phyloP scores from a whole-genome alignment of 2,888 invertebrate species.

The Pterostichus madidus region DNA sequence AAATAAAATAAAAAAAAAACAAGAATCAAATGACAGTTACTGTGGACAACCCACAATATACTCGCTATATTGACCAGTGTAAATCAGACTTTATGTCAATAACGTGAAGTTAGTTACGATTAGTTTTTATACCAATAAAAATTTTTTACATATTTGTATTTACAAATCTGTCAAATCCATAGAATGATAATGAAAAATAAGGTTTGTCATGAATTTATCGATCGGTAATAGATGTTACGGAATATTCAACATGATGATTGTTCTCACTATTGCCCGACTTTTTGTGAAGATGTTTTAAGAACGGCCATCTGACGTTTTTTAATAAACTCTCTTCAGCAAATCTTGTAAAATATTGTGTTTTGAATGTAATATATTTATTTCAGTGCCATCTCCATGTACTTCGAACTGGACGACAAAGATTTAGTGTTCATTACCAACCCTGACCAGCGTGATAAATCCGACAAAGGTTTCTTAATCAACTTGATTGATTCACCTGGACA shows the following conservation, averaged over 20 bases:
- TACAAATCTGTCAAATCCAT: too few relatives aligned
- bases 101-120: too few relatives aligned
- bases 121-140: too few relatives aligned
- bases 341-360: background rate
- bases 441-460: constrained; percentile 93
- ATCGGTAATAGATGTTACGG: too few relatives aligned
- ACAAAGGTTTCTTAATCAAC: constrained; percentile 99
- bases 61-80: too few relatives aligned
- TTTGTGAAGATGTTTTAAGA: constrained; percentile 79
- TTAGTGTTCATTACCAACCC: constrained; percentile 93
- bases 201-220: background rate
- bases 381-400: constrained; percentile 99
- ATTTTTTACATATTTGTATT: too few relatives aligned
- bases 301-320: constrained; percentile 80
- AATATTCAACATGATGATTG: constrained; percentile 78
- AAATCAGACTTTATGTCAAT: too few relatives aligned
- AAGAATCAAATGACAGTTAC: too few relatives aligned
- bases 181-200: too few relatives aligned
- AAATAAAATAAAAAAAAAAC: too few relatives aligned
- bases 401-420: constrained; percentile 97
- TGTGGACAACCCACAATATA: too few relatives aligned
- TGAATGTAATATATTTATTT: constrained; percentile 69
- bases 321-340: background rate
- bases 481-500: constrained; percentile 99
- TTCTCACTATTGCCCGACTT: constrained; percentile 76